Evolutionary conservation across 1,140 invertebrate species (phyloP).

Genomic region (Bactericera cockerelli): DNA sequence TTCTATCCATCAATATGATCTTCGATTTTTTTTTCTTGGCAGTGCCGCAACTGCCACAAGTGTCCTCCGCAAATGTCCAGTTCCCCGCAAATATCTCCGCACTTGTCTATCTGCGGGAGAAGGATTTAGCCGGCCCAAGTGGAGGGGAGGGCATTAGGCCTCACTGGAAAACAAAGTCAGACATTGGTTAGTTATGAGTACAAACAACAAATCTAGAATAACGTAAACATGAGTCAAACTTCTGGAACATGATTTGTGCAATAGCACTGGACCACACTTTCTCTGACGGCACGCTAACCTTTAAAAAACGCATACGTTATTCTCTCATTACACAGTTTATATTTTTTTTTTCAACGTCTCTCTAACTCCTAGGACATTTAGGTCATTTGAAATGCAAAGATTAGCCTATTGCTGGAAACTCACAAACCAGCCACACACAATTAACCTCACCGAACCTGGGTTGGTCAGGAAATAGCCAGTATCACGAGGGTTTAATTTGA

Average conservation of each 20-base stretch:
- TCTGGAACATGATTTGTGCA: background rate
- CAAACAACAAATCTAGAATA: background rate
- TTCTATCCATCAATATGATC: too few species aligned
- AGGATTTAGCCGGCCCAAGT: background rate
- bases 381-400: too few species aligned
- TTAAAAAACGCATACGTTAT: background rate
- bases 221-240: background rate
- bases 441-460: too few species aligned
- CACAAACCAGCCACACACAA: too few species aligned
- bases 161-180: background rate
- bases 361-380: too few species aligned
- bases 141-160: constrained; percentile 2
- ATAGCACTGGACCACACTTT: background rate
- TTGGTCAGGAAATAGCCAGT: too few species aligned
- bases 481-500: too few species aligned
- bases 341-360: too few species aligned
- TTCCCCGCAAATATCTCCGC: background rate
- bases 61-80: too few species aligned
- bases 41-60: too few species aligned
- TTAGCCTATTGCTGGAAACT: too few species aligned
- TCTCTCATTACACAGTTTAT: background rate
- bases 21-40: too few species aligned
- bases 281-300: background rate
- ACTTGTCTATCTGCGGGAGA: background rate
- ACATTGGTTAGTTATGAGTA: background rate